Conservation (phyloP, 2,113 vertebrate species). For the Hydrochoerus hydrochaeris region DNA sequence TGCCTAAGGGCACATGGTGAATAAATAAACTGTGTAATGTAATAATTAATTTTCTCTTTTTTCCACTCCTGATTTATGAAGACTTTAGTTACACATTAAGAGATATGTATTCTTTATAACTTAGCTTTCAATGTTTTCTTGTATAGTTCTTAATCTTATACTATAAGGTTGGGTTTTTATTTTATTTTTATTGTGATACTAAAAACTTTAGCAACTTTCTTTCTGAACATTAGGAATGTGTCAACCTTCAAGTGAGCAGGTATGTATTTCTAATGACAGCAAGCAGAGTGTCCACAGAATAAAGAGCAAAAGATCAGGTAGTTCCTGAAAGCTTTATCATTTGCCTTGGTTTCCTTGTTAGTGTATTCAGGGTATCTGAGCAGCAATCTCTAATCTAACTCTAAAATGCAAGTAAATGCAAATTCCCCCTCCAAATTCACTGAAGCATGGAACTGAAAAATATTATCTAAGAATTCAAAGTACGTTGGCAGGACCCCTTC, state of each 20-base stretch:
- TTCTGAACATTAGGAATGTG: not conserved
- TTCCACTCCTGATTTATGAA: not conserved
- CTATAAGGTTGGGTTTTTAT: too few species aligned
- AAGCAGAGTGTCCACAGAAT: not conserved
- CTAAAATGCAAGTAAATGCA: conserved; percentile 62
- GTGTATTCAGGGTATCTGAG: not conserved
- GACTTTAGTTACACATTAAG: conserved; percentile 26
- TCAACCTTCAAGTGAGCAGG: not conserved
- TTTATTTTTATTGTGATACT: conserved; percentile 3
- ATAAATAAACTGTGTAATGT: conserved; percentile 2
- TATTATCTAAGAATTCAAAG: conserved; percentile 59
- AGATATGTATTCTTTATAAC: not conserved
- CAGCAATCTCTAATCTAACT: conserved; percentile 8
- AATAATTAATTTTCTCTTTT: conserved; percentile 27
- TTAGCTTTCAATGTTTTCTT: not conserved
- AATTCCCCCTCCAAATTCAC: conserved; percentile 14
- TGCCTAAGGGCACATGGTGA: not conserved
- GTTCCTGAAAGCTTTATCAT: not conserved
- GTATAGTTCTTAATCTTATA: conserved; percentile 38
- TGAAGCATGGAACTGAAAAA: conserved; percentile 59
- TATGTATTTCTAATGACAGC: not conserved
- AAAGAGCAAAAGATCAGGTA: not conserved
- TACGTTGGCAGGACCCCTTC: not conserved
- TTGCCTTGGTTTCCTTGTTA: conserved; percentile 54
- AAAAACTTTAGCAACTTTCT: not conserved